Percentiles rank a stretch among this genome's conserved stretches.
Conservation (phyloP, 1,140 invertebrate genomes). For the Antheraea pernyi region DNA sequence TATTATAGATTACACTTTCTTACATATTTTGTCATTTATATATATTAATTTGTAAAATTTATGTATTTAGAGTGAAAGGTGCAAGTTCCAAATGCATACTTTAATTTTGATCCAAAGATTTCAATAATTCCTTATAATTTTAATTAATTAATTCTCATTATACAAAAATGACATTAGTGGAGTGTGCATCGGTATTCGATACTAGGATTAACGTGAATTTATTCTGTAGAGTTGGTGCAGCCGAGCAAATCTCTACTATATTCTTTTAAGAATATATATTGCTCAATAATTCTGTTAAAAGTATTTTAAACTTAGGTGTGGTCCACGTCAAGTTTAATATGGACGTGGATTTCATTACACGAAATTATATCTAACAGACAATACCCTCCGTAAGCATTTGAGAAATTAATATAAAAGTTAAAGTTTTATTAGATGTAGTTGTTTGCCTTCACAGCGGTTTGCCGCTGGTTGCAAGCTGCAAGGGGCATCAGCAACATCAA, state of each 20-base stretch:
- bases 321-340: slow-evolving; percentile 62
- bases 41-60: slow-evolving; percentile 64
- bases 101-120: slow-evolving; percentile 77
- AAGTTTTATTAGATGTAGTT: slow-evolving; percentile 74
- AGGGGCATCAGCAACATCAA: slow-evolving; percentile 52
- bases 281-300: slow-evolving; percentile 76
- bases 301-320: slow-evolving; percentile 70
- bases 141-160: slow-evolving; percentile 57
- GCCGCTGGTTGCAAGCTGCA: slow-evolving; percentile 49
- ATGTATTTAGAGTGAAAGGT: slow-evolving; percentile 71
- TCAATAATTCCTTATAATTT: slow-evolving; percentile 60
- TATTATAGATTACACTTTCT: slow-evolving; percentile 65
- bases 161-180: slow-evolving; percentile 71
- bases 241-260: slow-evolving; percentile 76
- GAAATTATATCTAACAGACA: slow-evolving; percentile 75
- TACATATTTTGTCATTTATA: slow-evolving; percentile 68
- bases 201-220: slow-evolving; percentile 62
- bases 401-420: slow-evolving; percentile 66
- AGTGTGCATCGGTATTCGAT: slow-evolving; percentile 75
- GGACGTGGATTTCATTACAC: slow-evolving; percentile 58
- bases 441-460: slow-evolving; percentile 65
- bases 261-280: slow-evolving; percentile 76
- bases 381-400: slow-evolving; percentile 75
- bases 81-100: slow-evolving; percentile 72
- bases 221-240: slow-evolving; percentile 75